Evolutionary conservation across 2,888 invertebrate genomes (phyloP).

Genomic region (Spatulosminthurus flaviceps): DNA sequence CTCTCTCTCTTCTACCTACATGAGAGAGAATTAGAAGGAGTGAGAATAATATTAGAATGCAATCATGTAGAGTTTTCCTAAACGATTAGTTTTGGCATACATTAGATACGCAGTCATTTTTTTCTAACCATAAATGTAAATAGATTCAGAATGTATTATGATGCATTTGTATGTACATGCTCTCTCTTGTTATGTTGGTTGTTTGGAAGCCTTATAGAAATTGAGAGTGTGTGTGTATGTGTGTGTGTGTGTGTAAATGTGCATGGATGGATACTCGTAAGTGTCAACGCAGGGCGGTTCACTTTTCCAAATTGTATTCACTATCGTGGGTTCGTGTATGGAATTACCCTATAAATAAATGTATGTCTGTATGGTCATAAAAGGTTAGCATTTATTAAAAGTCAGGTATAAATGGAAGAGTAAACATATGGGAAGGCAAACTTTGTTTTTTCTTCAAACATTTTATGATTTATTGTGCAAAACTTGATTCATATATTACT

Average conservation of each 20-base stretch:
- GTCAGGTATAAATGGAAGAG: conserved; percentile 29
- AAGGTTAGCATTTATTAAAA: conserved; percentile 27
- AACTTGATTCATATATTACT: neutral
- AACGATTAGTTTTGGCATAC: conserved; percentile 10
- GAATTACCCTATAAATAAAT: conserved; percentile 9
- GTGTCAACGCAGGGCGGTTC: conserved; percentile 18
- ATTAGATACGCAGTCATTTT: conserved; percentile 16
- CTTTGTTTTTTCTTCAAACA: conserved; percentile 34
- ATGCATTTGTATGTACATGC: neutral
- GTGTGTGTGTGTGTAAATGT: no score
- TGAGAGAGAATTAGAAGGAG: neutral
- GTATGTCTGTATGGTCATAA: neutral
- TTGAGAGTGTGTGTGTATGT: neutral
- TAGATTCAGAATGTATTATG: conserved; percentile 10
- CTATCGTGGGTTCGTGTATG: conserved; percentile 12
- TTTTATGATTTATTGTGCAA: conserved; percentile 35
- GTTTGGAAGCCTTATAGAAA: neutral
- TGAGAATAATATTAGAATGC: no score
- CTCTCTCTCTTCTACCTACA: conserved; percentile 18
- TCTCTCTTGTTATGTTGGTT: neutral
- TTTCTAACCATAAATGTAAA: conserved; percentile 11
- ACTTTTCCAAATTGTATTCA: conserved; percentile 7
- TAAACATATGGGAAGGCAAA: conserved; percentile 27
- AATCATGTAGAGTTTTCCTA: neutral
- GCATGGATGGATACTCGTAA: no score